phyloP scores from a whole-genome alignment of 2,888 invertebrate genomes.

The Drosophila cognata region DNA sequence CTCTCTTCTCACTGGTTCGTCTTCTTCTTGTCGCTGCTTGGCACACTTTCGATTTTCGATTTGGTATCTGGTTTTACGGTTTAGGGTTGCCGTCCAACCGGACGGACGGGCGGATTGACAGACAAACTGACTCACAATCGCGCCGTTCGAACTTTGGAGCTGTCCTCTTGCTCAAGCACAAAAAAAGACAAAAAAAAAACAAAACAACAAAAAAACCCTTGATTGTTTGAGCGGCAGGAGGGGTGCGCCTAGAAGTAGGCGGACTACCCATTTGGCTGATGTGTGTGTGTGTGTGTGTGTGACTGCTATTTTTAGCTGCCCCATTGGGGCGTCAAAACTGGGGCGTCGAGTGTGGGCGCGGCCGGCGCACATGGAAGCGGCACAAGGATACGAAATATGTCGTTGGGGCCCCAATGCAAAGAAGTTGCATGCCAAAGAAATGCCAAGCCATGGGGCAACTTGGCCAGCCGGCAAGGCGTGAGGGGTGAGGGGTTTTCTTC shows the following conservation, averaged over 20 bases:
- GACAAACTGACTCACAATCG: constrained; percentile 37
- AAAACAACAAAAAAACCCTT: neutral
- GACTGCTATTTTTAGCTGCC: constrained; percentile 60
- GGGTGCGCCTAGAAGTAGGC: neutral
- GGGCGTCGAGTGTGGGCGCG: constrained; percentile 61
- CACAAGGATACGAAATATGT: constrained; percentile 66
- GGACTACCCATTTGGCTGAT: constrained; percentile 23
- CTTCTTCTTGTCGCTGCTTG: constrained; percentile 52
- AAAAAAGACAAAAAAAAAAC: neutral
- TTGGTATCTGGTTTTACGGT: constrained; percentile 45
- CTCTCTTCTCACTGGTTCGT: neutral
- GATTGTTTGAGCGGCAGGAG: neutral
- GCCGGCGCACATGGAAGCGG: constrained; percentile 41
- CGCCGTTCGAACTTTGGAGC: constrained; percentile 38
- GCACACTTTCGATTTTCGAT: constrained; percentile 80
- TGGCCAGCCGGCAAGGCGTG: constrained; percentile 8
- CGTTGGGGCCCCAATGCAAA: constrained; percentile 50
- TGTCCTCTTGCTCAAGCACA: constrained; percentile 5
- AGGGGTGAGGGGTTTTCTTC: neutral
- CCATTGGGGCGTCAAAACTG: constrained; percentile 45
- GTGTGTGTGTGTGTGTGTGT: constrained; percentile 20
- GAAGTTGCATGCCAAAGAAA: constrained; percentile 68
- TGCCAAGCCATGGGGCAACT: constrained; percentile 48
- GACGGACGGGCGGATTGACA: neutral
- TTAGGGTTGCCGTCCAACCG: constrained; percentile 13